Evolutionary conservation across 2,113 vertebrate species (phyloP), one percentile per base, ranked within the genome.

Genomic region (Plecturocebus donacophilus): DNA sequence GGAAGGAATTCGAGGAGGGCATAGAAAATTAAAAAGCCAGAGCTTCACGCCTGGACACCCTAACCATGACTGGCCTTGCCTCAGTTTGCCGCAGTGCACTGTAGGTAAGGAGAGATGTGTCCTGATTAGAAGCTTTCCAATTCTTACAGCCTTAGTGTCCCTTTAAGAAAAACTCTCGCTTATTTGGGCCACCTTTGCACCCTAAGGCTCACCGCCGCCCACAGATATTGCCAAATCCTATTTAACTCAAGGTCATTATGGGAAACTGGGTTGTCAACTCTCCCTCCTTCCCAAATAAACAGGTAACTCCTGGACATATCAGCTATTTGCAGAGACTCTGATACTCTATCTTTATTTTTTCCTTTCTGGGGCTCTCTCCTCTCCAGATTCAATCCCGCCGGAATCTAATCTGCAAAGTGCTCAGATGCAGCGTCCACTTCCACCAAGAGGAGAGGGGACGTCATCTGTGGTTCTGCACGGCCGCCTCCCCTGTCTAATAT

Each of bases 391-490:
- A 49, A 12, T 40, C 61, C 91, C 70, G 42, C 40, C 70, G 35
- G 84, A 25, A 49, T 38, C 17, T 25, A 54, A 84, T 61, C 47
- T 10, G 17, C 38, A 45, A 81, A 54, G 8, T 68, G 42, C 73
- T 87, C 40, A 35, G 76, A 12, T 9, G n/a, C 66, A 52, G 82
- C 71, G 49, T 66, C 19, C 35, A 3, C 54, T 61, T 77, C 54
- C 16, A 16, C 12, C 32, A 70, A 45, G 76, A 80, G 95, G 80
- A 88, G 90, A 83, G 56, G 93, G 94, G 84, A 90, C 2, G 91
- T 96, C 96, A 96, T 97, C 76, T 49, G 94, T 47, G 95, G 96
- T 97, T 97, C 94, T 94, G 95, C 96, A 94, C 96, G 90, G 97
- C 94, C 95, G 92, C 97, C 52, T 52, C 61, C 5, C 61, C 98